These are phyloP conservation scores for Chrysocyon brachyurus DNA, from an alignment of 2,797 vertebrate species.

Conservation along the genomic window DNA sequence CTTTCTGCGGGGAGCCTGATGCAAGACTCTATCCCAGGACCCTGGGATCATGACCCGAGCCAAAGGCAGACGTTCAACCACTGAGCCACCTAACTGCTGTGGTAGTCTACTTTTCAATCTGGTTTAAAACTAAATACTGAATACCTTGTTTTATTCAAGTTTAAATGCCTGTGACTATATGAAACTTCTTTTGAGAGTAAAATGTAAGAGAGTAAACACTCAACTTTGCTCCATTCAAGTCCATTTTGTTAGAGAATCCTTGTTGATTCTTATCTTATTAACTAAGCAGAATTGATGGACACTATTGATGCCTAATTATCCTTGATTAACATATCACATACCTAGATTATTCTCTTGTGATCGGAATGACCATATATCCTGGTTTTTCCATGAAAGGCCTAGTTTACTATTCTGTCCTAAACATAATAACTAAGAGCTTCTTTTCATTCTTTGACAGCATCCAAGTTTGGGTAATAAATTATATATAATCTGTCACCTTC, in stretches of 20 bases:
- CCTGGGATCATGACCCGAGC: too few relatives aligned
- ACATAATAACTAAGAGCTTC: not conserved
- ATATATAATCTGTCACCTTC: not conserved
- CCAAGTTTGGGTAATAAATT: not conserved
- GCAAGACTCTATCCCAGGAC: too few relatives aligned
- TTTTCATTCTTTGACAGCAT: not conserved
- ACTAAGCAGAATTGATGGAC: not conserved
- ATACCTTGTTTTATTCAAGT: not conserved
- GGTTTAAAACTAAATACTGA: not conserved
- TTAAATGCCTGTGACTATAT: constrained; percentile 8
- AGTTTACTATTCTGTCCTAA: not conserved
- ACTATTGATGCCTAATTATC: not conserved
- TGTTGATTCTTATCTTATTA: not conserved
- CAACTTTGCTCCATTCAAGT: not conserved
- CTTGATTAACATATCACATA: not conserved
- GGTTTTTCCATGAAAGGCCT: not conserved
- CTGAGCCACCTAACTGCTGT: not conserved
- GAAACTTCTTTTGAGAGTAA: not conserved
- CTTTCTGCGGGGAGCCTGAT: too few relatives aligned
- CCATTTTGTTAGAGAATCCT: not conserved
- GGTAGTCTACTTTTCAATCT: not conserved
- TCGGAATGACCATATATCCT: not conserved
- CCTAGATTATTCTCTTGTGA: not conserved
- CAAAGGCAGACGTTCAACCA: too few relatives aligned
- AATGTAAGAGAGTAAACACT: not conserved